These are phyloP conservation scores for Drosophila infuscata DNA, from an alignment of 2,888 invertebrate genomes.

Conservation along the genomic window DNA sequence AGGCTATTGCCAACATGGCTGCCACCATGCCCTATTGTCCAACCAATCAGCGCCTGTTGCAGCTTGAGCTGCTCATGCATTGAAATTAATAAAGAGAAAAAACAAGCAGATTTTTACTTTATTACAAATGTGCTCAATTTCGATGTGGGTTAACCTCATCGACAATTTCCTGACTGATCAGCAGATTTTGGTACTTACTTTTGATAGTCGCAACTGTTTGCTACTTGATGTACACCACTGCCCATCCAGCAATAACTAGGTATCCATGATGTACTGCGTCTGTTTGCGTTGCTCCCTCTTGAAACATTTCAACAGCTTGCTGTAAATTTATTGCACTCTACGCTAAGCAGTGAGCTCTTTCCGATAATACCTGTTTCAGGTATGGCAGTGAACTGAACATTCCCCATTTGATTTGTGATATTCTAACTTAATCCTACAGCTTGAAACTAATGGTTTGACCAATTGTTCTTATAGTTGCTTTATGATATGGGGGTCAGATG, in stretches of 20 bases:
- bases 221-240: too few species aligned
- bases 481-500: too few species aligned
- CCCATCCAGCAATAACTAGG: too few species aligned
- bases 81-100: constrained; percentile 84
- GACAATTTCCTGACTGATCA: too few species aligned
- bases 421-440: not conserved
- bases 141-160: not conserved
- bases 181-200: too few species aligned
- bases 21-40: constrained; percentile 97
- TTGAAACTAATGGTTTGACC: not conserved
- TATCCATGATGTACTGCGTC: too few species aligned
- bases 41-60: constrained; percentile 96
- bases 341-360: not conserved
- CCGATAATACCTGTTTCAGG: not conserved
- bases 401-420: not conserved
- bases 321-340: too few species aligned
- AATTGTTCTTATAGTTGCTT: not conserved
- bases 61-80: constrained; percentile 98
- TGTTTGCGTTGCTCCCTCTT: too few species aligned
- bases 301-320: too few species aligned
- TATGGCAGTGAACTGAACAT: not conserved
- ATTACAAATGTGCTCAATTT: constrained; percentile 33
- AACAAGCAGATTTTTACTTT: not conserved
- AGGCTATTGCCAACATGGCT: constrained; percentile 95
- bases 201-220: too few species aligned